Base-by-base conservation (phyloP, 2,113 vertebrate genomes). In the Zingel zingel region DNA sequence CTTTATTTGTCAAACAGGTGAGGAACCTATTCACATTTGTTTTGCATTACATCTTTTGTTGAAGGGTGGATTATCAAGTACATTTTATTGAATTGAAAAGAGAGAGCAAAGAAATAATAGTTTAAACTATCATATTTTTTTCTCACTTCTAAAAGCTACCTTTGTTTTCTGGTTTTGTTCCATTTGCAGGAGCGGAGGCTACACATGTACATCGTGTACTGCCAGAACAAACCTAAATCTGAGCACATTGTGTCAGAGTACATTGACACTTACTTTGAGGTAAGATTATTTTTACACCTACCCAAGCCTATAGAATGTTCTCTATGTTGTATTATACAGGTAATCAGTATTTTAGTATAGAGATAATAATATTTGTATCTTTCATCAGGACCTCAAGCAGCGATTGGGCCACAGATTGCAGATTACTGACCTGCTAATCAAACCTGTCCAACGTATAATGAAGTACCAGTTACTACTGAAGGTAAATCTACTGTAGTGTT, bases 191-290 rank as follows among this genome's bases (percentile, higher is more conserved):
- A 99, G 91, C 97, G 98, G 92, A 95, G 98, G 90, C 94, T 99
- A 93, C 98, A 99, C 95, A 99, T 99, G 98, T 99, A 99, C 93
- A 98, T 99, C 84, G 98, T 99, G 92, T 99, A 99, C 95, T 99
- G 98, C 94, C 98, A 99, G 89, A 99, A 99, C 94, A 99, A 99
- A 93, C 98, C 98, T 90, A 99, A 99, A 94, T 99, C 98, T 75
- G 98, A 99, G 94, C 97, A 98, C 95, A 99, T 99, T 63, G 98
- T 99, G 82, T 99, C 98, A 14, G 98, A 99, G 90, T 99, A 99
- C 92, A 98, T 99, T 59, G 98, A 99, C 91, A 99, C 98, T 0
- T 99, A 99, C 94, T 99, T 99, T 95, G 98, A 99, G 96, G 98
- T 99, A 94, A 96, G 96, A 43, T 45, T 74, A 1, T 69, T 66